phyloP scores from a whole-genome alignment of 1,140 invertebrate species.

The Notospermus geniculatus region DNA sequence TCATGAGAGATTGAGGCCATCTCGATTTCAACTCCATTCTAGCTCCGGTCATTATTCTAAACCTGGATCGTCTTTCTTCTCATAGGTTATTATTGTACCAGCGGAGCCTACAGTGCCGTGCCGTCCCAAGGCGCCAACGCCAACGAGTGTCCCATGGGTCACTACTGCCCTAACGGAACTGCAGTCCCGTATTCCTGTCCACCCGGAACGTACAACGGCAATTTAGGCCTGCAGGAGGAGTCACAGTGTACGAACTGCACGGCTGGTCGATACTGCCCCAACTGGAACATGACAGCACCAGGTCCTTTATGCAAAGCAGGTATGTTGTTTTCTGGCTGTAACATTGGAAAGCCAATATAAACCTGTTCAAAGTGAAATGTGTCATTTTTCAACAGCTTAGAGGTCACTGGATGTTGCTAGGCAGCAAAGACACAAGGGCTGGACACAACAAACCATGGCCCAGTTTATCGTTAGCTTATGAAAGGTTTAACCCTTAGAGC shows the following conservation, averaged over 20 bases:
- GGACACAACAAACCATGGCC: too few relatives aligned
- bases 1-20: too few relatives aligned
- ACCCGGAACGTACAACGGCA: conserved; percentile 38
- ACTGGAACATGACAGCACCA: conserved; percentile 42
- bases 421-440: too few relatives aligned
- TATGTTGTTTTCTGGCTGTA: conserved; percentile 15
- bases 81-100: conserved; percentile 43
- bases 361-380: not conserved
- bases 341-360: not conserved
- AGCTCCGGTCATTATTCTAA: too few relatives aligned
- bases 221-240: conserved; percentile 27
- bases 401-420: too few relatives aligned
- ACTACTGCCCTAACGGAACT: conserved; percentile 42
- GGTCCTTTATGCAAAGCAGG: conserved; percentile 35
- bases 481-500: too few relatives aligned
- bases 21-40: too few relatives aligned
- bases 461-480: too few relatives aligned
- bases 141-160: conserved; percentile 42
- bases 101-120: conserved; percentile 39
- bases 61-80: conserved; percentile 1
- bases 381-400: too few relatives aligned
- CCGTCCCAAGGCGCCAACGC: conserved; percentile 33
- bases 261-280: conserved; percentile 36
- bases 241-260: conserved; percentile 42
- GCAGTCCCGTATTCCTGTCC: conserved; percentile 36